Conservation (phyloP, 2,113 vertebrate genomes). For the Prinia subflava region DNA sequence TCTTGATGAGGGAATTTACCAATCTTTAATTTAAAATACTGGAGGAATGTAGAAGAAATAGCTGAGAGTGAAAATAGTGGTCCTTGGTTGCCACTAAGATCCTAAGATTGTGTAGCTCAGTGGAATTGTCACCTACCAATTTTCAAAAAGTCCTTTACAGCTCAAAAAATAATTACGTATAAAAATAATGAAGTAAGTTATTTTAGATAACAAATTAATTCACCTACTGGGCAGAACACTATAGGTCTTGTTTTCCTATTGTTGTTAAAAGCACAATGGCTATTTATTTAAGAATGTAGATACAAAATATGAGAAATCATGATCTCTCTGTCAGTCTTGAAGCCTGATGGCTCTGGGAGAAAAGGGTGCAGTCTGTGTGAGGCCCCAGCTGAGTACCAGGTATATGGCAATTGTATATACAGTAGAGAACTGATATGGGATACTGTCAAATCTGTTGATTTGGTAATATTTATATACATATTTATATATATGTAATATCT, state of each 20-base stretch:
- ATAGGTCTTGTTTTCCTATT: background rate
- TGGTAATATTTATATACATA: background rate
- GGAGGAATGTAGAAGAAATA: background rate
- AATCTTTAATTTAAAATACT: slow-evolving; percentile 18
- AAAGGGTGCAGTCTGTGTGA: background rate
- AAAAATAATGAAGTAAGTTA: background rate
- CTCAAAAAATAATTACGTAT: background rate
- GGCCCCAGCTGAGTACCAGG: background rate
- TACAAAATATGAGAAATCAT: background rate
- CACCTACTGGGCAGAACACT: background rate
- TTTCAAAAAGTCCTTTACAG: background rate
- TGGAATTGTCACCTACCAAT: background rate
- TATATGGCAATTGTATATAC: background rate
- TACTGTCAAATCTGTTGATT: background rate
- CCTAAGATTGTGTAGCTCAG: background rate
- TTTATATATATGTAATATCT: background rate
- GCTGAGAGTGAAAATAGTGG: background rate
- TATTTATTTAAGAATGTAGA: background rate
- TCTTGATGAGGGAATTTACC: background rate
- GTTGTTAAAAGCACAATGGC: background rate
- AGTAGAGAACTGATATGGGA: background rate
- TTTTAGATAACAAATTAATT: background rate
- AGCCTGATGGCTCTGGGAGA: background rate
- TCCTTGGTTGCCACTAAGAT: background rate
- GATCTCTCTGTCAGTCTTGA: background rate